These are phyloP conservation scores for Sebastes schlegelii DNA, from an alignment of 2,113 vertebrate species.

Conservation along the genomic window DNA sequence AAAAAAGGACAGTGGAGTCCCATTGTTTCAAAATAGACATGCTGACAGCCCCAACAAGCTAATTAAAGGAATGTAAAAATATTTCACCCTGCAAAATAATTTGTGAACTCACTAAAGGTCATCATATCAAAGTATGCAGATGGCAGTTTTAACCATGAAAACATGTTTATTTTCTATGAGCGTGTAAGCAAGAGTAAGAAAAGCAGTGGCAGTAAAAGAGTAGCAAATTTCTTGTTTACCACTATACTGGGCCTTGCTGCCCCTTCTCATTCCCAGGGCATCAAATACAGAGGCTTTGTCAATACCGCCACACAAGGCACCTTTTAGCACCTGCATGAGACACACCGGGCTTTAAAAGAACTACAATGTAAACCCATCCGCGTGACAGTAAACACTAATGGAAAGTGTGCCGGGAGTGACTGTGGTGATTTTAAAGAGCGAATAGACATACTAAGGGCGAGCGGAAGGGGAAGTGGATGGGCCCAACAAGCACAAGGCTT, in stretches of 20 bases:
- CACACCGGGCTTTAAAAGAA: too few relatives aligned
- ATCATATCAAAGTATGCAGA: conserved; percentile 16
- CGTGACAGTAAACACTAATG: too few relatives aligned
- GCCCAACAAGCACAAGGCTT: too few relatives aligned
- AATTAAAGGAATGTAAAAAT: conserved; percentile 32
- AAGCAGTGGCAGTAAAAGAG: not conserved
- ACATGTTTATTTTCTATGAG: not conserved
- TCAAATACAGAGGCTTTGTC: too few relatives aligned
- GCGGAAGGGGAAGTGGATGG: too few relatives aligned
- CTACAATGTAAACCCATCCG: too few relatives aligned
- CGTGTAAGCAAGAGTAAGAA: not conserved
- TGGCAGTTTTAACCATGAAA: conserved; percentile 15
- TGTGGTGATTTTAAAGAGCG: too few relatives aligned
- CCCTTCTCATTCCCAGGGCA: too few relatives aligned
- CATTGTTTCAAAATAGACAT: conserved; percentile 32
- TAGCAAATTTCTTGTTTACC: not conserved
- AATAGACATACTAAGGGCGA: too few relatives aligned
- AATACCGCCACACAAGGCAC: too few relatives aligned
- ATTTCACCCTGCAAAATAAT: conserved; percentile 25
- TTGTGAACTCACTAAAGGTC: conserved; percentile 27
- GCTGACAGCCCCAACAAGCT: conserved; percentile 25
- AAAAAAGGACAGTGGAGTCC: not conserved
- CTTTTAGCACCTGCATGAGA: too few relatives aligned
- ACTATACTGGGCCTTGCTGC: not conserved
- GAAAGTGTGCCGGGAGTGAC: too few relatives aligned